These are phyloP conservation scores for Harpagifer antarcticus DNA, from an alignment of 2,797 vertebrate species.

Conservation along the genomic window DNA sequence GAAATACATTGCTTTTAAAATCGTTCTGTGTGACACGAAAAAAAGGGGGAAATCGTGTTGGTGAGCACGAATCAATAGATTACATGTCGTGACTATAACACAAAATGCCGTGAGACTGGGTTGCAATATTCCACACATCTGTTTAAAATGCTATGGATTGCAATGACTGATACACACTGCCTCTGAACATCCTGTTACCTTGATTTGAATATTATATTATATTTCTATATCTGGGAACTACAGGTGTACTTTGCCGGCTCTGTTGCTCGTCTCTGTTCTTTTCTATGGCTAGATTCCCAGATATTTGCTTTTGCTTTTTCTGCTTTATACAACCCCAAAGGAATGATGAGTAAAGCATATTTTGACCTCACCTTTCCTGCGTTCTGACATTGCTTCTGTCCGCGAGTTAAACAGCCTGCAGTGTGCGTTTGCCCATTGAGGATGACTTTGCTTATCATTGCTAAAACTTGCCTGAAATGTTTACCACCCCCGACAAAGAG, in stretches of 20 bases:
- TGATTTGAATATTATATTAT: too few species aligned
- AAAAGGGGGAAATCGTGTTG: too few species aligned
- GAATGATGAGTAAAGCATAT: slow-evolving; percentile 15
- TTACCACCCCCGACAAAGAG: background rate
- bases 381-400: background rate
- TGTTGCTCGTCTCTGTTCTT: background rate
- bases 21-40: too few species aligned
- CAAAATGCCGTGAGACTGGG: too few species aligned
- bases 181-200: too few species aligned
- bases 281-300: background rate
- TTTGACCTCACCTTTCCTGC: slow-evolving; percentile 28
- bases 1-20: too few species aligned
- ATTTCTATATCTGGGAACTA: background rate
- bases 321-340: background rate
- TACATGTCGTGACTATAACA: too few species aligned
- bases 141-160: too few species aligned
- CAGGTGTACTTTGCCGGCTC: background rate
- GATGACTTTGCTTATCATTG: slow-evolving; percentile 8
- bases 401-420: background rate
- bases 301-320: background rate
- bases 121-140: too few species aligned
- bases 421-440: background rate
- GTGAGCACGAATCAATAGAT: too few species aligned
- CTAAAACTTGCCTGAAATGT: background rate
- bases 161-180: too few species aligned